Base-by-base conservation (phyloP, 2,113 vertebrate species). In the Promerops cafer region DNA sequence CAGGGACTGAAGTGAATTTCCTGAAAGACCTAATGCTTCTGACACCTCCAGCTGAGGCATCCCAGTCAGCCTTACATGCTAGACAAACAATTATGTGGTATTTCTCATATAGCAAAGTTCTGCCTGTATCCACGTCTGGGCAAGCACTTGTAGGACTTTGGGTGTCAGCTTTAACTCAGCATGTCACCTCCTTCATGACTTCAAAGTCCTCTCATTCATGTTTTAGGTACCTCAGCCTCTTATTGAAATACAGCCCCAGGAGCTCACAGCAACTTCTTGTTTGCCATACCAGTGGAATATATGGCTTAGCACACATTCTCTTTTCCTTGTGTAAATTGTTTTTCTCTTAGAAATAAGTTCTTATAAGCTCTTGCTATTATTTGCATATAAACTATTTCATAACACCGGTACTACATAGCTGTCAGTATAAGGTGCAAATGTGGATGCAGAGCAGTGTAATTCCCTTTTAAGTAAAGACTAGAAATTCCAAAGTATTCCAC, bases 401-500 rank as follows among this genome's bases (percentile, higher is more conserved):
- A 85, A 3, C 0, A 0, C 13, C 33, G 54, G 22, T 33, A 37
- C 40, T 74, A 49, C 6, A 9, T 15, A 76, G 15, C 6, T 59
- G 47, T 28, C 19, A 53, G 22, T 60, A 20, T 33, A 37, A 65
- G 10, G 8, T 60, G 9, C 7, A 74, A 66, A 57, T 61, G 8
- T 20, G 28, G 39, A 59, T 70, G 15, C 4, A 85, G 26, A 90
- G 17, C 27, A 37, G 7, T 49, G 26, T 7, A 69, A 75, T 30
- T 75, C 16, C 9, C 2, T n/a, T 70, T 68, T 53, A 82, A 59
- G 13, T 33, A 75, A 93, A 74, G 35, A 10, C 13, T 42, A 83
- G 31, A 81, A 74, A 70, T 83, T 78, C 26, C 12, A 11, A 91
- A 61, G 18, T 74, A 57, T 53, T 81, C 11, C 18, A 61, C 6